A percentile compares a stretch with the other conserved stretches of the same genome.
Evolutionary conservation across 2,888 invertebrate species (phyloP).

Genomic region (Norana najaformis): DNA sequence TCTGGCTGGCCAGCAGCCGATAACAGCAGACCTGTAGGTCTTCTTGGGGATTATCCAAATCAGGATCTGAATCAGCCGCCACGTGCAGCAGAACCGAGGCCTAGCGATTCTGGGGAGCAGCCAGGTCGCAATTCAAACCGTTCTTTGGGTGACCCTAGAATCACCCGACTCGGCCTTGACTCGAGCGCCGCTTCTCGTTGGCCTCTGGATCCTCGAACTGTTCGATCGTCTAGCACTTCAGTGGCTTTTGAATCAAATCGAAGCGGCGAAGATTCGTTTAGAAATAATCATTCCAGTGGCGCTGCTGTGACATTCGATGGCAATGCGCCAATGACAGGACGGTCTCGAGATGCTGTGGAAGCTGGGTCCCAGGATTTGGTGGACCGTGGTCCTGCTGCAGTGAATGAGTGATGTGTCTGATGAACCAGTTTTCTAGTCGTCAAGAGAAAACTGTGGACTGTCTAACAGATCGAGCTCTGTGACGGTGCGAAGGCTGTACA

Average conservation of each 20-base stretch:
- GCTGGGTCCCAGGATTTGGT: too few species aligned
- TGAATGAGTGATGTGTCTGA: background rate
- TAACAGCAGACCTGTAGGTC: background rate
- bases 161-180: background rate
- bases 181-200: background rate
- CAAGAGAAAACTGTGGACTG: background rate
- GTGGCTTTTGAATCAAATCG: background rate
- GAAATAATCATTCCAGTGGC: slow-evolving; percentile 9
- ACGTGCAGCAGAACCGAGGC: background rate
- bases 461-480: background rate
- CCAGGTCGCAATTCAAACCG: background rate
- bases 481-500: background rate
- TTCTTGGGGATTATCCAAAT: slow-evolving; percentile 6
- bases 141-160: background rate
- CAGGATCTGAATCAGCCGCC: background rate
- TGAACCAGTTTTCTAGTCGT: background rate
- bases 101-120: background rate
- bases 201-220: background rate
- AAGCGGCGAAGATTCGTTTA: background rate
- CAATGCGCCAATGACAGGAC: background rate
- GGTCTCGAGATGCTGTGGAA: background rate
- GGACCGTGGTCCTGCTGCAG: background rate
- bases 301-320: background rate
- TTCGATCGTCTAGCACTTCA: background rate
- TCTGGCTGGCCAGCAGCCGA: background rate